phyloP scores from a whole-genome alignment of 2,797 vertebrate species.

The Thaleichthys pacificus region DNA sequence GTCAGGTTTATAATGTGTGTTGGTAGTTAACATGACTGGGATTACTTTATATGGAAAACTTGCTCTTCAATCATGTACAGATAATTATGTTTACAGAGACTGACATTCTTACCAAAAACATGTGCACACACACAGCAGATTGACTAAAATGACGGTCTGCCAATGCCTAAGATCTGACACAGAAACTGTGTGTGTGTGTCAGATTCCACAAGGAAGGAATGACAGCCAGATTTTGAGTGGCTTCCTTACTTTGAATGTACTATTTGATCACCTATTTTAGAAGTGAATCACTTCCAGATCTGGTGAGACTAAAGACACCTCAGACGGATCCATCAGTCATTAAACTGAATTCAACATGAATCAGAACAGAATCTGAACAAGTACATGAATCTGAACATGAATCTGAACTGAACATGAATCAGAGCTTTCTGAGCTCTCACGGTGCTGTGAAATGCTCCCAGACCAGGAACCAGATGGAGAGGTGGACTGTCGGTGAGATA shows the following conservation, averaged over 20 bases:
- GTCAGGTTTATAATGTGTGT: too few relatives aligned
- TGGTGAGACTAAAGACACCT: background rate
- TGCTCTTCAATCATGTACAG: too few relatives aligned
- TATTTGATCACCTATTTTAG: background rate
- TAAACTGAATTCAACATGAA: too few relatives aligned
- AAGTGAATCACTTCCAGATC: background rate
- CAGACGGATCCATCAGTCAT: background rate
- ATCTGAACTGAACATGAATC: too few relatives aligned
- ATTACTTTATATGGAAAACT: too few relatives aligned
- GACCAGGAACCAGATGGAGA: background rate
- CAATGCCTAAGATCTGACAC: background rate
- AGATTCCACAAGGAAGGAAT: background rate
- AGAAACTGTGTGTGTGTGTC: background rate
- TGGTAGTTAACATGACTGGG: too few relatives aligned
- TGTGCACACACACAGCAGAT: background rate
- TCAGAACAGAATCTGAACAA: too few relatives aligned
- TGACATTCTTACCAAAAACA: background rate
- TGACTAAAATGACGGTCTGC: too few relatives aligned
- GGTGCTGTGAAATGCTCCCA: background rate
- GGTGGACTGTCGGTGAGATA: background rate
- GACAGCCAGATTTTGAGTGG: background rate
- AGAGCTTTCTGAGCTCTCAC: background rate
- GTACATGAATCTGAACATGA: too few relatives aligned
- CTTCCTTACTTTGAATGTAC: too few relatives aligned
- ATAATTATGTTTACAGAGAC: too few relatives aligned